Percentiles rank a stretch among this genome's conserved stretches.
phyloP scores from a whole-genome alignment of 2,797 vertebrate genomes.

The Argya squamiceps region DNA sequence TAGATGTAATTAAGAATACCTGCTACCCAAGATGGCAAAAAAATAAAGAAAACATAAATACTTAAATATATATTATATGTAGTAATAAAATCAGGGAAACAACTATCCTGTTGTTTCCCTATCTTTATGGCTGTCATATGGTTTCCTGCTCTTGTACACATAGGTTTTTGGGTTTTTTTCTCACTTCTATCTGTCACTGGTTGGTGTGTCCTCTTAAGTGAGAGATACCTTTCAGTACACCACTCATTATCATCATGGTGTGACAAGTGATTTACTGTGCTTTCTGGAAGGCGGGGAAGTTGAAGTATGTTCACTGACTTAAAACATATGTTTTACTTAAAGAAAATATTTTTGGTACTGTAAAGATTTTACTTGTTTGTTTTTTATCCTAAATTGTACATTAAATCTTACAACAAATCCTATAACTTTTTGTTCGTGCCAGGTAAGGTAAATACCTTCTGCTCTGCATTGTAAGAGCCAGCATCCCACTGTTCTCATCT shows the following conservation, averaged over 20 bases:
- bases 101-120: background rate
- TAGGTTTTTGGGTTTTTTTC: background rate
- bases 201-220: background rate
- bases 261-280: background rate
- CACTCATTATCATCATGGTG: background rate
- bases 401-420: background rate
- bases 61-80: background rate
- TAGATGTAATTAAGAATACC: background rate
- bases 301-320: background rate
- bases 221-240: background rate
- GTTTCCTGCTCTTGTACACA: background rate
- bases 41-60: background rate
- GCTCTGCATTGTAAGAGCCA: background rate
- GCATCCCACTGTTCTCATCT: constrained; percentile 38
- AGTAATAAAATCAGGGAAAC: background rate
- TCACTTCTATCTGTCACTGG: background rate
- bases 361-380: background rate
- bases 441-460: constrained; percentile 31
- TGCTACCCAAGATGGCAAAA: background rate
- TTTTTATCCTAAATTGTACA: background rate
- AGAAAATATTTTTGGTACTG: background rate
- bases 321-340: background rate
- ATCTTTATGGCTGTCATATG: background rate
- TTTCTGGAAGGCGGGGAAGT: background rate
- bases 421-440: background rate